Evolutionary conservation across 2,113 vertebrate genomes (phyloP).

Genomic region (Hiodon alosoides): DNA sequence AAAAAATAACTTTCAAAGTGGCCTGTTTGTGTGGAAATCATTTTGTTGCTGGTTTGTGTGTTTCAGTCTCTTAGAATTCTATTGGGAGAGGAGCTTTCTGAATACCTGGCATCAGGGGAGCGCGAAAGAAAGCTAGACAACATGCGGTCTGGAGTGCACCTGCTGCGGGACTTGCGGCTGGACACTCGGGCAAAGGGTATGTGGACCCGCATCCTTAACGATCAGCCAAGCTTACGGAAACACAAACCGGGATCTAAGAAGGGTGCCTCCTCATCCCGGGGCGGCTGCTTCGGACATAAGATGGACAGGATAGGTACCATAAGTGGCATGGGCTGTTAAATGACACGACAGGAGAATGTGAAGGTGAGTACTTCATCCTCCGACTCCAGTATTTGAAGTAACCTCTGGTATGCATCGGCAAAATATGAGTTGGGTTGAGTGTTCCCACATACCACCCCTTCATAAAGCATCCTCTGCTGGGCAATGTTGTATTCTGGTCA

Average conservation of each 20-base stretch:
- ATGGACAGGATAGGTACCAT: conserved; percentile 93
- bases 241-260: conserved; percentile 78
- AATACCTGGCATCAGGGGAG: conserved; percentile 68
- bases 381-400: neutral
- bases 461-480: neutral
- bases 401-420: neutral
- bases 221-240: conserved; percentile 66
- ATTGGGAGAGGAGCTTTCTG: conserved; percentile 69
- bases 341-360: conserved; percentile 50
- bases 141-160: conserved; percentile 64
- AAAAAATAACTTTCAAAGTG: neutral
- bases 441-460: neutral
- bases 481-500: neutral
- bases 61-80: conserved; percentile 66
- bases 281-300: conserved; percentile 92
- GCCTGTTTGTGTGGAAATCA: too few relatives aligned
- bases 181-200: conserved; percentile 71
- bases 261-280: conserved; percentile 59
- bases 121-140: conserved; percentile 56
- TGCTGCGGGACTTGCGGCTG: conserved; percentile 73
- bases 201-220: conserved; percentile 76
- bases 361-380: conserved; percentile 58
- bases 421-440: too few relatives aligned
- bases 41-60: conserved; percentile 26
- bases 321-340: conserved; percentile 92